phyloP scores from a whole-genome alignment of 1,140 invertebrate species.

The Littorina saxatilis region DNA sequence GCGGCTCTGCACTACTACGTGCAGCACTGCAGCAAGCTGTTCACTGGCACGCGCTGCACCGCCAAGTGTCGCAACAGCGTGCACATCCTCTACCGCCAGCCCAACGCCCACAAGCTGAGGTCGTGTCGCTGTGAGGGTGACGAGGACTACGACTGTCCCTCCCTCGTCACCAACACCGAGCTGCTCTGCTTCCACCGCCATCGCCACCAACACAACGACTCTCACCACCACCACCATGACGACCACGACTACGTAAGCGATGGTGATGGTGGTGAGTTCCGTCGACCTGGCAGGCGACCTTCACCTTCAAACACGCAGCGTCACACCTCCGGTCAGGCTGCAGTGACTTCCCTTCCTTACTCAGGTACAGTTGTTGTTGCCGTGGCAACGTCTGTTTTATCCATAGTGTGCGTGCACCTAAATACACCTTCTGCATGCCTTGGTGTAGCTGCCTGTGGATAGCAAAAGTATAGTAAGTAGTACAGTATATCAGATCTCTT shows the following conservation, averaged over 20 bases:
- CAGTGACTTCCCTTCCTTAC: no score
- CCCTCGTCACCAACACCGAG: conserved; percentile 59
- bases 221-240: not conserved
- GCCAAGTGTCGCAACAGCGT: conserved; percentile 66
- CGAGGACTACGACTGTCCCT: conserved; percentile 61
- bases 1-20: conserved; percentile 64
- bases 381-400: not conserved
- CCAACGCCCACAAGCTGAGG: conserved; percentile 62
- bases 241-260: not conserved
- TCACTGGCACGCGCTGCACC: conserved; percentile 55
- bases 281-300: not conserved
- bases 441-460: no score
- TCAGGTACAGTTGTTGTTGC: not conserved
- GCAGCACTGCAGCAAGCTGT: conserved; percentile 55
- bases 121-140: conserved; percentile 66
- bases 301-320: not conserved
- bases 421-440: no score
- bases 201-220: conserved; percentile 17
- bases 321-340: conserved; percentile 10
- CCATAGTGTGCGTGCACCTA: not conserved
- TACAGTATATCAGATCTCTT: no score
- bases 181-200: conserved; percentile 51
- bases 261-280: not conserved
- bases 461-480: no score
- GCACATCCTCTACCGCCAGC: conserved; percentile 64